Evolutionary conservation across 1,140 invertebrate genomes (phyloP), one percentile per base, ranked within the genome.

Genomic region (Arion vulgaris): DNA sequence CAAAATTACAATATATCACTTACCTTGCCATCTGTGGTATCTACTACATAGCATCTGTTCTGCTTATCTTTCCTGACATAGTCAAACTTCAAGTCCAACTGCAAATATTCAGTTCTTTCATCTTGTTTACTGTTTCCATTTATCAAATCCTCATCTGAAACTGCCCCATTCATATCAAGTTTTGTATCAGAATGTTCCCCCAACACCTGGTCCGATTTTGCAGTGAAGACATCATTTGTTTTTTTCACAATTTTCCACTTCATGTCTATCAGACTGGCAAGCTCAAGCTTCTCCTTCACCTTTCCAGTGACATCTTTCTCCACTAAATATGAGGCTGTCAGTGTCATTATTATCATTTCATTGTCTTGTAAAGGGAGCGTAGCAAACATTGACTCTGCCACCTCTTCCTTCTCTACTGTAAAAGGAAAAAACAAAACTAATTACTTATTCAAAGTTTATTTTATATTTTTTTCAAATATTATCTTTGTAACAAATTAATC

Each of bases 11-110:
- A n/a, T n/a, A n/a, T n/a, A n/a, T 7, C 41, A 66, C 78, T 71
- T 28, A 80, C 78, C 4, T 81, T 57, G n/a, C 36, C 69, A 74
- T 81, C 80, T 1, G 23, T 13, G 19, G n/a, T 7, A 4, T 81
- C 80, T 45, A 81, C 13, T 4, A 36, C 13, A 49, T 81, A 81
- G 23, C 34, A 34, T 49, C 80, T 15, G 9, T 26, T 72, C 39
- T 74, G 69, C 49, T 51, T 5, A 62, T 81, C 80, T 51, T 74
- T 81, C 69, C 57, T 81, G 45, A 81, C 45, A 34, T 81, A 81
- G 34, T 73, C 69, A 57, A 81, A 81, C 80, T 81, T 74, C 69
- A 81, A 32, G 34, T 45, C 66, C 32, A 81, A 32, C 38, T 74
- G 62, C 66, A 80, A n/a, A 32, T 26, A n/a, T 45, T 80, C 62